Base-by-base conservation (phyloP, 2,113 vertebrate species). In the Trachemys scripta region DNA sequence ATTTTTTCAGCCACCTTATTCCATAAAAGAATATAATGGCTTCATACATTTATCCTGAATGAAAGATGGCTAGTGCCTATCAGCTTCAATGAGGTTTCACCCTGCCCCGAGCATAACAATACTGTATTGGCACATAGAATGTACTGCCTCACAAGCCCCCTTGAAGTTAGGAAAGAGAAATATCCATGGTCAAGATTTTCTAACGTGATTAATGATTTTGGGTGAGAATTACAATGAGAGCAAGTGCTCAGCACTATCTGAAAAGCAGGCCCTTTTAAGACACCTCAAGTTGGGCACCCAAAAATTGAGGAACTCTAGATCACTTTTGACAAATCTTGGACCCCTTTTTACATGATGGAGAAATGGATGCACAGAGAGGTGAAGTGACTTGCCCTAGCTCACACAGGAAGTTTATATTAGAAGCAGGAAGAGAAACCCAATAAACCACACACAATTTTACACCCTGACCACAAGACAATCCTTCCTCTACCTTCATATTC, bases 241-340 rank as follows among this genome's bases (percentile, higher is more conserved):
- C 45, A 80, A 22, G 38, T 85, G 82, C 42, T 45, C 12, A 91
- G 47, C 9, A 42, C 20, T 82, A 57, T 27, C n/a, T 84, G 56
- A 88, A 96, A 95, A 72, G 0, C 83, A 92, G 45, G 86, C 11
- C 2, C 3, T 93, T 88, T 76, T 50, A 90, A 89, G 88, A 72
- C 87, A 92, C 78, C 89, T 54, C 10, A 57, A 25, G 29, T 50
- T 87, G 49, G 17, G 89, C 53, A 86, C 45, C 80, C 86, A 62
- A 86, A 95, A 84, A 27, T 42, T 78, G 62, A 95, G 93, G 84
- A 49, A 88, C 84, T 88, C 83, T 72, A 88, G 95, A 80, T 2
- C 72, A 93, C 82, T 78, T 78, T 29, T 78, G 38, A 78, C 22
- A 78, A 6, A 47, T 78, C 25, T 47, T 27, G 24, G 38, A 45